Evolutionary conservation across 2,888 invertebrate species (phyloP).

Genomic region (Polyploca ridens): DNA sequence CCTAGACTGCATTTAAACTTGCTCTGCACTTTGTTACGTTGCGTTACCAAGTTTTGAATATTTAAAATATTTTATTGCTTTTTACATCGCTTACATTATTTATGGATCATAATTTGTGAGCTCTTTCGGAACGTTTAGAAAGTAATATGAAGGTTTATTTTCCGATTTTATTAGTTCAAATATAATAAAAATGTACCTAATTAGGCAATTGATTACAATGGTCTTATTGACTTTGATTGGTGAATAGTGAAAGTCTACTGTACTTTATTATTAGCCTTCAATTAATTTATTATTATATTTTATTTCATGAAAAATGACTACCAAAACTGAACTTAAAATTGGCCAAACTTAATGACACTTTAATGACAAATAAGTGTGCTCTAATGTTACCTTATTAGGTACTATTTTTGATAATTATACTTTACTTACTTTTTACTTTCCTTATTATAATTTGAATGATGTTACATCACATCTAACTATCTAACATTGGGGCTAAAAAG

Average conservation of each 20-base stretch:
- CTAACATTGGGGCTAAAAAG: no score
- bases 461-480: background rate
- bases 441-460: background rate
- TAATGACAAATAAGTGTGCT: no score
- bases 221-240: background rate
- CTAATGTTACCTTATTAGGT: no score
- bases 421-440: no score
- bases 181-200: background rate
- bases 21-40: constrained; percentile 23
- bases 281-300: background rate
- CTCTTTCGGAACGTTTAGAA: constrained; percentile 4
- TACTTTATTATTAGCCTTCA: background rate
- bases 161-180: constrained; percentile 1
- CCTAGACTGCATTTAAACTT: constrained; percentile 37
- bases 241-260: background rate
- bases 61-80: constrained; percentile 32
- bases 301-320: no score
- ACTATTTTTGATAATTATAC: no score
- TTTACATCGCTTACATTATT: constrained; percentile 21
- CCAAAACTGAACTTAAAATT: no score
- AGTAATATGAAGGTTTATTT: background rate
- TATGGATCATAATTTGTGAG: constrained; percentile 15
- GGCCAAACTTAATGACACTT: no score
- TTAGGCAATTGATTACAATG: background rate
- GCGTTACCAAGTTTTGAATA: constrained; percentile 28